These are phyloP conservation scores for Pyrocoelia pectoralis DNA, from an alignment of 2,888 invertebrate species.

Conservation along the genomic window DNA sequence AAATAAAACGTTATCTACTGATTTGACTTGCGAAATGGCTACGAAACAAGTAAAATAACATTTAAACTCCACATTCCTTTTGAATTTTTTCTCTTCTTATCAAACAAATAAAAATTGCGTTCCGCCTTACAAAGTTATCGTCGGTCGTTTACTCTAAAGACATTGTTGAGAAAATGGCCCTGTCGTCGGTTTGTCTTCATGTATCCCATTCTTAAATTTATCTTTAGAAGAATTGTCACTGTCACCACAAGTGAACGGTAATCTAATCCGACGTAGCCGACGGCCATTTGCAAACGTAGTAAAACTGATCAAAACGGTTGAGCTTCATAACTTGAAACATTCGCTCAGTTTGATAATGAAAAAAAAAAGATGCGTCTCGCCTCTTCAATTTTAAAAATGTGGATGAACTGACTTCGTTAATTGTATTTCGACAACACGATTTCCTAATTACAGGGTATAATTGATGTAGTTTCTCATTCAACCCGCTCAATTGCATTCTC, in stretches of 20 bases:
- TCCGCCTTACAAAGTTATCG: conserved; percentile 25
- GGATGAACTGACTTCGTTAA: background rate
- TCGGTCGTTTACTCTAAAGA: conserved; percentile 26
- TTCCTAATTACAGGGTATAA: conserved; percentile 41
- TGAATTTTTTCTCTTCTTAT: background rate
- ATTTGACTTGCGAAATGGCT: background rate
- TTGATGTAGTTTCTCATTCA: conserved; percentile 39
- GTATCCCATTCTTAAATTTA: conserved; percentile 30
- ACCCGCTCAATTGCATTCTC: conserved; percentile 38
- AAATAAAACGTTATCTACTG: no score
- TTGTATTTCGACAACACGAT: conserved; percentile 18
- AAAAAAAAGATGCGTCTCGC: background rate
- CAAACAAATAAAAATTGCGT: conserved; percentile 16
- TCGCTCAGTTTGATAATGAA: background rate
- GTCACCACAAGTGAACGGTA: conserved; percentile 43
- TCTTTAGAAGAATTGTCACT: conserved; percentile 29
- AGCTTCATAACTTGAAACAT: conserved; percentile 23
- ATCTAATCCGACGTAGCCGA: conserved; percentile 50
- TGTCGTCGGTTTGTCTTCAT: conserved; percentile 41
- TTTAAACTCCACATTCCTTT: background rate
- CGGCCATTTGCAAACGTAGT: conserved; percentile 48
- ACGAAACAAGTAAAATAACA: background rate
- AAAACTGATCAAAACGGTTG: conserved; percentile 28
- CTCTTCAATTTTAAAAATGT: no score
- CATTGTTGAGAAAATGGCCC: conserved; percentile 32